Conservation (phyloP, 2,797 vertebrate species). For the Miichthys miiuy region DNA sequence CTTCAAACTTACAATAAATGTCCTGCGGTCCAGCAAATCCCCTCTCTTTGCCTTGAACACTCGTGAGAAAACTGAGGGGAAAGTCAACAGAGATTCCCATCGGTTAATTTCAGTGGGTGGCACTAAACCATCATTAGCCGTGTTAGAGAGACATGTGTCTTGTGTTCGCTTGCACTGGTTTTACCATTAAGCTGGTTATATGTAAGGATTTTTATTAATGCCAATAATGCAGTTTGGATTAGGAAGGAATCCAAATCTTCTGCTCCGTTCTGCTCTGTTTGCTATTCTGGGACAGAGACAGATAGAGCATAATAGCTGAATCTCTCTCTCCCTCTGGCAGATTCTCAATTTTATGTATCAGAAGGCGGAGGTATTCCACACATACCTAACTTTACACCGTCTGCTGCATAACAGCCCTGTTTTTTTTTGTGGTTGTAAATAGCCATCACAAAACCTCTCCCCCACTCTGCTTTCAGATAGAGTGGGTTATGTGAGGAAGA, state of each 20-base stretch:
- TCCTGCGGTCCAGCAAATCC: conserved; percentile 5
- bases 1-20: conserved; percentile 1
- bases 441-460: neutral
- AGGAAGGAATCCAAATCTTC: conserved; percentile 65
- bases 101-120: conserved; percentile 50
- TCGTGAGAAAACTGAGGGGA: conserved; percentile 19
- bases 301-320: conserved; percentile 3
- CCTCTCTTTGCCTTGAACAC: conserved; percentile 6
- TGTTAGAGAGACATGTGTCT: conserved; percentile 45
- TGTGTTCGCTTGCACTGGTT: conserved; percentile 53
- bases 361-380: conserved; percentile 7
- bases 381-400: neutral
- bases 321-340: neutral
- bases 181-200: conserved; percentile 70
- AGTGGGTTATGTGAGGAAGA: neutral
- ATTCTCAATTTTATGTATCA: conserved; percentile 7
- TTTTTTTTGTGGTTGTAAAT: neutral
- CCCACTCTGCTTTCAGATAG: neutral
- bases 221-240: conserved; percentile 69
- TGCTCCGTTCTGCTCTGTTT: conserved; percentile 44
- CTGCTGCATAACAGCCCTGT: conserved; percentile 1
- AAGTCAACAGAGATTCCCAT: conserved; percentile 49
- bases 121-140: conserved; percentile 59
- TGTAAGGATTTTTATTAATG: conserved; percentile 68
- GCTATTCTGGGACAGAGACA: conserved; percentile 36